Conservation (phyloP, 2,113 vertebrate genomes). For the Promerops cafer region DNA sequence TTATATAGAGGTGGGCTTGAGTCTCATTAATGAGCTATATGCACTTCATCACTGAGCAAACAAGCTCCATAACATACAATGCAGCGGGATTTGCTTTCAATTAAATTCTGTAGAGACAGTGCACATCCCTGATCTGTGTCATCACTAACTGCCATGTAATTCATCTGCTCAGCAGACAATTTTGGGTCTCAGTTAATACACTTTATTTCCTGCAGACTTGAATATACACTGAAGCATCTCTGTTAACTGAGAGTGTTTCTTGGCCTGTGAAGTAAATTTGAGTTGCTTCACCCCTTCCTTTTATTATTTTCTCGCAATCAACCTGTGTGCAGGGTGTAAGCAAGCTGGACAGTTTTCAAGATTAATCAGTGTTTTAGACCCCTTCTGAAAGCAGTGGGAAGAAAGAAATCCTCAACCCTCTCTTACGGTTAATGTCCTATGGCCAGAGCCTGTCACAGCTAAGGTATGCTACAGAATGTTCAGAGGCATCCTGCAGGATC, state of each 20-base stretch:
- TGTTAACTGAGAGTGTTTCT: not conserved
- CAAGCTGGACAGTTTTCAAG: not conserved
- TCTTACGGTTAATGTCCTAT: fast-evolving
- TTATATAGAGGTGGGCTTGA: not conserved
- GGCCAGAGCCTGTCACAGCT: not conserved
- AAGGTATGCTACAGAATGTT: not conserved
- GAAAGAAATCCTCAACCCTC: not conserved
- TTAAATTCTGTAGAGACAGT: not conserved
- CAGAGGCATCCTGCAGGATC: not conserved
- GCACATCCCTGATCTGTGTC: fast-evolving
- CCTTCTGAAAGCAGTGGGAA: not conserved
- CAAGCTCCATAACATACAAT: fast-evolving
- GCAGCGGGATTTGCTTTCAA: fast-evolving
- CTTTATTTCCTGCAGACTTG: not conserved
- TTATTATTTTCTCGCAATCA: not conserved
- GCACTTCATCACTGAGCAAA: not conserved
- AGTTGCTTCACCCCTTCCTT: not conserved
- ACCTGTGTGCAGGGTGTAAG: not conserved
- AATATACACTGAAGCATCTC: not conserved
- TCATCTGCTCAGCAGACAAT: not conserved
- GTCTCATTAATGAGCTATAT: not conserved
- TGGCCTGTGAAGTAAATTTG: not conserved
- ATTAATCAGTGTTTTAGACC: not conserved
- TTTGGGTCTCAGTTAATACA: not conserved
- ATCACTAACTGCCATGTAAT: not conserved